Base-by-base conservation (phyloP, 2,888 invertebrate species). In the Neoitamus cyanurus region DNA sequence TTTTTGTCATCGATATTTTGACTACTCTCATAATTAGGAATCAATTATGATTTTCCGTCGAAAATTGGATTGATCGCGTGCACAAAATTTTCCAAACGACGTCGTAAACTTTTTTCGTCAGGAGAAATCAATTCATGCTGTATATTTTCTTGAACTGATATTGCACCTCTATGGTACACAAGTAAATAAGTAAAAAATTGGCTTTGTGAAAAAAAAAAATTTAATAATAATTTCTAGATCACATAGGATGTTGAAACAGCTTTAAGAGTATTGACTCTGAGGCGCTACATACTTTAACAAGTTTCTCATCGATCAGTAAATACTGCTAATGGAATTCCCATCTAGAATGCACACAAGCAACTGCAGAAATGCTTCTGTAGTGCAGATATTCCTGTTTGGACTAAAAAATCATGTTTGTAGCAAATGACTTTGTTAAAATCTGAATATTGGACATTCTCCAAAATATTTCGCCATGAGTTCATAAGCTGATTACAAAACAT, bases 371-470 rank as follows among this genome's bases (percentile, higher is more conserved):
- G 48, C 15, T 20, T 48, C 5, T 48, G 48, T 58, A 58, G 58
- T 58, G 58, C 58, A 58, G 20, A 15, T 58, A 58, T 58, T 58
- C 58, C 25, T 20, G 25, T 58, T 58, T 58, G 20, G 58, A 58
- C 20, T 58, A 58, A 58, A 58, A 58, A 58, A 58, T n/a, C 58
- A 58, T 58, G 58, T 58, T 58, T 58, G 58, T 58, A 37, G 3
- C 15, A 73, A 34, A 73, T 73, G 31, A 36, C 15, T 73, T 73
- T 31, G 73, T 36, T 73, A 73, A 73, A 73, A 73, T 73, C 15
- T 73, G 34, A 36, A 73, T 36, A 36, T 73, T 73, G 73, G 73
- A 73, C n/a, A 73, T 34, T 20, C 20, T 73, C 73, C 73, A 73
- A 73, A 34, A 73, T 73, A 31, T 34, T 34, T 73, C 1, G 20